Evolutionary conservation across 2,113 vertebrate genomes (phyloP).

Genomic region (Typhlomys cinereus): DNA sequence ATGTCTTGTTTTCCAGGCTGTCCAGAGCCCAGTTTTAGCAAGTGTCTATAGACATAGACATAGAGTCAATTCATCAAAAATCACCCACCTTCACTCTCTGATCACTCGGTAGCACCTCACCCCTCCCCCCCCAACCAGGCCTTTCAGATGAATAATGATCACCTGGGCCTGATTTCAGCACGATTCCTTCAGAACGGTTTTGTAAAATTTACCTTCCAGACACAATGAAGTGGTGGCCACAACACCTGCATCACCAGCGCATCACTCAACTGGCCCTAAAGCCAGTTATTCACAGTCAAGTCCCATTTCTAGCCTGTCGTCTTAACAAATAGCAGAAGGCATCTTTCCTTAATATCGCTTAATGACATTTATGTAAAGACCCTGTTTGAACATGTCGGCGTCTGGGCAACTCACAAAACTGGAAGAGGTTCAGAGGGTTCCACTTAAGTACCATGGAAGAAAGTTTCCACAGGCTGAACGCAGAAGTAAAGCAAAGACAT

Average conservation of each 20-base stretch:
- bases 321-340: neutral
- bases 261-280: too few relatives aligned
- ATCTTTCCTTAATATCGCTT: neutral
- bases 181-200: neutral
- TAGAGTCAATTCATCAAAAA: neutral
- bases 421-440: neutral
- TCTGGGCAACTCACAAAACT: too few relatives aligned
- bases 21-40: neutral
- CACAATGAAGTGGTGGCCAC: too few relatives aligned
- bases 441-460: neutral
- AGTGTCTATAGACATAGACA: neutral
- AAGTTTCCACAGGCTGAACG: neutral
- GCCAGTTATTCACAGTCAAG: neutral
- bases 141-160: neutral
- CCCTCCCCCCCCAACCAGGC: too few relatives aligned
- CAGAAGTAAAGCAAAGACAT: neutral
- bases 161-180: neutral
- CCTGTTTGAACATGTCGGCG: too few relatives aligned
- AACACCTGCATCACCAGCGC: too few relatives aligned
- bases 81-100: neutral
- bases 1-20: neutral
- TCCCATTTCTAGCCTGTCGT: neutral
- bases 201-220: neutral
- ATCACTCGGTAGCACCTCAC: neutral
- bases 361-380: neutral